Conservation (phyloP, 2,888 invertebrate genomes). For the Yponomeuta cagnagella region DNA sequence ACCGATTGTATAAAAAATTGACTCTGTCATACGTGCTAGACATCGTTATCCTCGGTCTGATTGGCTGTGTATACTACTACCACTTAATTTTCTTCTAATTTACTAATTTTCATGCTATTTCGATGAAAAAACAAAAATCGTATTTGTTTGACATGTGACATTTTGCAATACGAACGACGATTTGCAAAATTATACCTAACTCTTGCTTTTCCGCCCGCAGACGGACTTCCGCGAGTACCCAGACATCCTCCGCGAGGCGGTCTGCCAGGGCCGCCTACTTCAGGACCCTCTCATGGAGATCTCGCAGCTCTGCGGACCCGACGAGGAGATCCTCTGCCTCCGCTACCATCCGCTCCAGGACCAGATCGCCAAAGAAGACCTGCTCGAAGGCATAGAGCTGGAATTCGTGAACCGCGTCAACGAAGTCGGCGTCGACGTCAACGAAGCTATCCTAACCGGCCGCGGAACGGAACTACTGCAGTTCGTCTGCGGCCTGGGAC, state of each 20-base stretch:
- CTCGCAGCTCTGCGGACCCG: constrained; percentile 95
- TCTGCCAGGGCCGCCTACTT: constrained; percentile 92
- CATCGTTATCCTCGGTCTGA: no score
- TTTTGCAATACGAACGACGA: no score
- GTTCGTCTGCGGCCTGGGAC: constrained; percentile 97
- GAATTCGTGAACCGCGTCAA: constrained; percentile 97
- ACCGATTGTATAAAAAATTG: no score
- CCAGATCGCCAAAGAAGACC: constrained; percentile 87
- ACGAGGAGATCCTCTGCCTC: constrained; percentile 97
- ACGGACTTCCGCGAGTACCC: constrained; percentile 96
- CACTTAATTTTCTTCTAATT: no score
- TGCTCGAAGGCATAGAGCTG: constrained; percentile 88
- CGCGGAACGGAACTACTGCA: constrained; percentile 93
- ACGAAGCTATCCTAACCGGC: constrained; percentile 91
- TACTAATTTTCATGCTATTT: no score
- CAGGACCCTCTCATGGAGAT: constrained; percentile 98
- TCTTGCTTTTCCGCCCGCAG: constrained; percentile 34
- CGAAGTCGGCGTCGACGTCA: constrained; percentile 98
- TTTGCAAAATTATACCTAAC: not conserved
- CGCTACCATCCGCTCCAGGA: constrained; percentile 92
- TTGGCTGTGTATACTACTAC: no score
- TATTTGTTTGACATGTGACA: no score
- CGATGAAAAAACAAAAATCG: no score
- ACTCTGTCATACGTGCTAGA: no score
- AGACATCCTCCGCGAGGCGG: constrained; percentile 90